These are phyloP conservation scores for Callinectes sapidus DNA, from an alignment of 2,888 invertebrate species.

Conservation along the genomic window DNA sequence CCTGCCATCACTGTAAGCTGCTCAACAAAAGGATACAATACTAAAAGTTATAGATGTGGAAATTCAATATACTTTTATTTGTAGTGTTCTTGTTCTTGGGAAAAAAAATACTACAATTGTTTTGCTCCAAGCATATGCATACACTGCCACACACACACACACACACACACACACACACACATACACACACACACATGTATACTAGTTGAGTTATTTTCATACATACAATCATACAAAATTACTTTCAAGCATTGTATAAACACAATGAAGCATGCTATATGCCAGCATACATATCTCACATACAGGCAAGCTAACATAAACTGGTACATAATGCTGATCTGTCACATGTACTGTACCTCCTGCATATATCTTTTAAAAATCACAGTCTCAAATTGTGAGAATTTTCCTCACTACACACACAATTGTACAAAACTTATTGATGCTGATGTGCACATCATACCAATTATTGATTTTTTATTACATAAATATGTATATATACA, in stretches of 20 bases:
- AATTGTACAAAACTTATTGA: constrained; percentile 27
- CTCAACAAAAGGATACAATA: neutral
- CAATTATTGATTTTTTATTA: constrained; percentile 29
- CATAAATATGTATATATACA: constrained; percentile 18
- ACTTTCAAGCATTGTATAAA: neutral
- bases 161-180: constrained; percentile 1
- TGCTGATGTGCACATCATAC: neutral
- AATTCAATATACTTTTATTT: constrained; percentile 32
- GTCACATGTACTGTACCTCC: constrained; percentile 28
- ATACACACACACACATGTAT: neutral
- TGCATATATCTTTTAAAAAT: constrained; percentile 37
- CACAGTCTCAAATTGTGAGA: constrained; percentile 27
- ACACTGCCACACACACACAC: neutral
- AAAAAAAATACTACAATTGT: constrained; percentile 13
- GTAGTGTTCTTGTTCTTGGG: constrained; percentile 14
- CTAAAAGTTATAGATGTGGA: neutral
- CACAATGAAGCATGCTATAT: constrained; percentile 9
- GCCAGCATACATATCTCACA: constrained; percentile 3
- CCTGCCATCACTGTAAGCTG: neutral
- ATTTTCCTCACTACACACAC: constrained; percentile 7
- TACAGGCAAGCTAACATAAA: neutral
- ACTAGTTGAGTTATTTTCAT: neutral
- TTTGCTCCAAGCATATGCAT: constrained; percentile 5
- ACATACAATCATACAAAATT: constrained; percentile 13
- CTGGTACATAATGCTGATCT: constrained; percentile 27